Evolutionary conservation across 2,113 vertebrate genomes (phyloP), one percentile per base, ranked within the genome.

Genomic region (Mandrillus leucophaeus): DNA sequence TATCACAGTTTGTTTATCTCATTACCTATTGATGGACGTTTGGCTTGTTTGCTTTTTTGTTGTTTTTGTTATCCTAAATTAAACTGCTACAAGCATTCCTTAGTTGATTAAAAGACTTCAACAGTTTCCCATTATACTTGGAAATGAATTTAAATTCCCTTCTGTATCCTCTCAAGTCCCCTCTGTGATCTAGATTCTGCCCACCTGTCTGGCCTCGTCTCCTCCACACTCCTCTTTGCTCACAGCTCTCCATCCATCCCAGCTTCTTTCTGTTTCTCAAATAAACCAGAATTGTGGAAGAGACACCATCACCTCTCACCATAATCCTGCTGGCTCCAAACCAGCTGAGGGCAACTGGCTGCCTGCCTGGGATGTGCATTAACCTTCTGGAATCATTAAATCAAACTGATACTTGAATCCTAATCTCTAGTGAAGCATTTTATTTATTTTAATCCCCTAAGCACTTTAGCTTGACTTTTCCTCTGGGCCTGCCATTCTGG

Each of bases 401-500:
- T 93, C 96, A 97, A 93, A 85, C 68, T 50, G 84, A 88, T 68
- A 73, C 85, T 93, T 73, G 88, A 75, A 43, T 68, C 48, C 92
- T 96, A 95, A 98, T 97, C 96, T 94, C 88, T 27, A 86, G 95
- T 86, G 97, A 97, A 91, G 85, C 78, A 52, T 88, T 96, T 96
- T 88, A 88, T 95, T 97, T 93, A 79, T 91, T 73, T 95, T 95
- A 98, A 97, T 94, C 95, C 94, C 90, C 93, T 95, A 88, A 96
- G 89, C 91, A 85, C 72, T 95, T 78, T 57, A 73, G 57, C 90
- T 57, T 0, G 3, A 85, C 66, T 94, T 43, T 76, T 73, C 94
- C 88, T 93, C 72, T 0, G 87, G 97, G 81, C 72, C 84, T 93
- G 64, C 40, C 57, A 27, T 93, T 75, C 96, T 52, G n/a, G 30